Evolutionary conservation across 2,797 vertebrate species (phyloP), one percentile per base, ranked within the genome.

Genomic region (Melanotaenia trifasciata): DNA sequence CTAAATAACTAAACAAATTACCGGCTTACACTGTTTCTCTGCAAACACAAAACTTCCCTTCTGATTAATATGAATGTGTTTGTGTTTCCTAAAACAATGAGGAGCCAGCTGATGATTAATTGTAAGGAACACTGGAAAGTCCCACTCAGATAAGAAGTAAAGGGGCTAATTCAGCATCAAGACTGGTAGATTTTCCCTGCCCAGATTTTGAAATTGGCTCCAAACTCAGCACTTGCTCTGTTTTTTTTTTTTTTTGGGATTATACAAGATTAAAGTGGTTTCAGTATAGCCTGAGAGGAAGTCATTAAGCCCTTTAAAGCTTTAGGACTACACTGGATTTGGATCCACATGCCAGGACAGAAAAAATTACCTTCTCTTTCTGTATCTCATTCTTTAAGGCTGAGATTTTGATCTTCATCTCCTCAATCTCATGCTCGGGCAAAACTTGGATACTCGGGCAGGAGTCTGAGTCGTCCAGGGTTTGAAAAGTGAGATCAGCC

Each of bases 321-420:
- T 26, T 0, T 0, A 1, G 2, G 7, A 65, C 35, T 45, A 58
- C 28, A 33, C 13, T n/a, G 5, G 36, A 67, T 64, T 67, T 51
- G 33, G 5, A 13, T 57, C 12, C 13, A 58, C 3, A 74, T 67
- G 64, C 13, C 13, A 33, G 9, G 14, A 26, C n/a, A 16, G 33
- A n/a, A 47, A 26, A 64, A 20, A 38, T 82, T 83, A 99, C 98
- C 97, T 95, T 96, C 74, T 99, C 98, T 86, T 98, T 99, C 93
- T 98, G 98, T 83, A 99, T 96, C 80, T 99, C 98, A 0, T 90
- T 98, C 93, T 99, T 99, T 73, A 99, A 94, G 83, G 94, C 90
- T 0, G 98, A 99, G 90, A 99, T 99, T 93, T 99, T 99, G 87
- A 96, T 98, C 90, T 99, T 99, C 94, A 99, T 98, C 88, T 99